Base-by-base conservation (phyloP, 2,888 invertebrate species). In the Acrobasis suavella region DNA sequence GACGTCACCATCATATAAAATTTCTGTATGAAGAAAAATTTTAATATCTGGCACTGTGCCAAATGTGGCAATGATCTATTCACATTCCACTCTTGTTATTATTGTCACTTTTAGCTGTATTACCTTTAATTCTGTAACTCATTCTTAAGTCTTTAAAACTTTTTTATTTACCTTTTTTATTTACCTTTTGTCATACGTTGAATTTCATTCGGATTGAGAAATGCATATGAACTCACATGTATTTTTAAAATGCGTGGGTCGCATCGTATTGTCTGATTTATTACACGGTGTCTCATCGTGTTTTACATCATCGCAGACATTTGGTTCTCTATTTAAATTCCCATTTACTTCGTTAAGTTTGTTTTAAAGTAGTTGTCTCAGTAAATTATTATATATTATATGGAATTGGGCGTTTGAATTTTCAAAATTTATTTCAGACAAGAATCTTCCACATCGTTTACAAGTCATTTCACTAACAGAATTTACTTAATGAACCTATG, bases 101-200 rank as follows among this genome's bases (percentile, higher is more conserved):
- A 32, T 32, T 32, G 32, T 32, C 32, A 32, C 32, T 32, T 32
- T 32, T 6, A 32, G 32, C 32, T 10, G 42, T 42, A 42, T 1
- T 42, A 12, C 14, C 12, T 42, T 42, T 14, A 14, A 42, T 1
- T 1, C 10, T 2, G 2, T 7, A 42, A 42, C 42, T 42, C 42
- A 3, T 12, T 14, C 12, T 14, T 42, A 42, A 42, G 42, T 42
- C 42, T 1, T 42, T 1, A 12, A 42, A 14, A 12, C 10, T 42
- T 1, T 42, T 14, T 42, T 12, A 42, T 12, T 42, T 10, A 10
- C 38, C 16, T 22, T 22, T 22, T 22, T 22, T 22, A 22, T 3
- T 22, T 22, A 32, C 17, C 37, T 37, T 58, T 59, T 50, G 50
- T 59, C 58, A 22, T 59, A 50, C 49, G 10, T 59, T 17, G 42